Evolutionary conservation across 2,888 invertebrate genomes (phyloP).

Genomic region (Lasioglossum pauxillum): DNA sequence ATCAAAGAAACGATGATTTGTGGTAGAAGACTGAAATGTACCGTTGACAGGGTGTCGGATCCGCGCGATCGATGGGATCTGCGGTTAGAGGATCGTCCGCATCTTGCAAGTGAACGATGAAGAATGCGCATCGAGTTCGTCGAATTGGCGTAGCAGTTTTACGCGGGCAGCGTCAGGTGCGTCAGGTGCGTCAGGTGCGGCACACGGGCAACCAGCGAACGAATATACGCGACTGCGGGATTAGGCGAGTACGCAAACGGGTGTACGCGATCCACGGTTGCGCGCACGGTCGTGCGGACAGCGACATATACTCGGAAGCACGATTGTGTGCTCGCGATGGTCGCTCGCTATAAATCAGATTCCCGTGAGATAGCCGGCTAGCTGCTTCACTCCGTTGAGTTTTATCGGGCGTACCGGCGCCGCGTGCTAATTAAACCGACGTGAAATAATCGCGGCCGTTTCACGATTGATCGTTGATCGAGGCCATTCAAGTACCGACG

Average conservation of each 20-base stretch:
- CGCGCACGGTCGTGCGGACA: slow-evolving; percentile 30
- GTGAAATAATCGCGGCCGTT: slow-evolving; percentile 83
- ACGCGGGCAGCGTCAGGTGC: background rate
- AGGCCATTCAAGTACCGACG: slow-evolving; percentile 74
- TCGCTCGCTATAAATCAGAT: slow-evolving; percentile 84
- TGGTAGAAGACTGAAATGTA: background rate
- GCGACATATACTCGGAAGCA: slow-evolving; percentile 26
- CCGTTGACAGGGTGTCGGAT: background rate
- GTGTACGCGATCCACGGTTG: slow-evolving; percentile 29
- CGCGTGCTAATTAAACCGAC: slow-evolving; percentile 84
- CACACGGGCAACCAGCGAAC: slow-evolving; percentile 29
- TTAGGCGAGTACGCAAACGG: slow-evolving; percentile 30
- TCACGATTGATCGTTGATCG: slow-evolving; percentile 84
- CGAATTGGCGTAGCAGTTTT: background rate
- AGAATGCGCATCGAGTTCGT: background rate
- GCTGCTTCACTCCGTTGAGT: slow-evolving; percentile 81
- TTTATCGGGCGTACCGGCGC: slow-evolving; percentile 83
- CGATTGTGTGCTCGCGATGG: slow-evolving; percentile 69
- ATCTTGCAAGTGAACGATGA: background rate
- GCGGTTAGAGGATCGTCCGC: background rate
- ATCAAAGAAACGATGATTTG: background rate
- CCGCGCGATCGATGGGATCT: background rate
- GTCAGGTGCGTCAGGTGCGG: slow-evolving; percentile 9
- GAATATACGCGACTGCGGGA: slow-evolving; percentile 56
- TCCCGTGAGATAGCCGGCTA: slow-evolving; percentile 82